phyloP scores from a whole-genome alignment of 2,888 invertebrate genomes.

The Gibbula magus region DNA sequence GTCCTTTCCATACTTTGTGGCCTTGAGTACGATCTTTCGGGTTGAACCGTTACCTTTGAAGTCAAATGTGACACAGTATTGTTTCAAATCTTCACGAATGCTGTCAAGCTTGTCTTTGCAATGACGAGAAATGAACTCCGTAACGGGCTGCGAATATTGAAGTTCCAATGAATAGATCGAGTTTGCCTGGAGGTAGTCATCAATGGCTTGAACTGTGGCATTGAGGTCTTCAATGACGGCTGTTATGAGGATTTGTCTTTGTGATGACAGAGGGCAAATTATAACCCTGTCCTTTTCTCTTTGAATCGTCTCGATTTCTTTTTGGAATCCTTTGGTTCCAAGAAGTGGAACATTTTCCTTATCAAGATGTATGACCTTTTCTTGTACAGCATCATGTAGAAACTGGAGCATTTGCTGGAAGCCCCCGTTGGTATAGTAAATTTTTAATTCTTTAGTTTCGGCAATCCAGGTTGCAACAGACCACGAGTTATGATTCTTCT shows the following conservation, averaged over 20 bases:
- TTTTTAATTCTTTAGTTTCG: not conserved
- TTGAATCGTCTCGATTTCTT: not conserved
- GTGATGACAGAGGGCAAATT: not conserved
- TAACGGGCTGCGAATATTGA: not conserved
- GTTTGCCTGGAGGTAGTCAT: not conserved
- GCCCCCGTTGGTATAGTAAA: not conserved
- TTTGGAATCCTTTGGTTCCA: not conserved
- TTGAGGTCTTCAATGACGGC: not conserved
- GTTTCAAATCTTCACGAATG: not conserved
- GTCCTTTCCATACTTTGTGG: not conserved
- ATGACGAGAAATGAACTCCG: not conserved
- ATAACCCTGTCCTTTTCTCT: not conserved
- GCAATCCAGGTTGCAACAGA: not conserved
- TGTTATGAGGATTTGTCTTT: not conserved
- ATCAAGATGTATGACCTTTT: not conserved
- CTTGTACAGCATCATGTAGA: not conserved
- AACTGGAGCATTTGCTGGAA: not conserved
- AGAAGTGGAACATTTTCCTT: not conserved
- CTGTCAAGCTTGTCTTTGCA: not conserved
- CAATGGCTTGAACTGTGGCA: not conserved
- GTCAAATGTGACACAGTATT: not conserved
- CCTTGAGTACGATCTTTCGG: not conserved
- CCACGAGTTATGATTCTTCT: not conserved
- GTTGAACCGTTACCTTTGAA: not conserved
- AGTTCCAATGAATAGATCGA: not conserved